phyloP scores from a whole-genome alignment of 2,888 invertebrate genomes.

The Tetragonula carbonaria region DNA sequence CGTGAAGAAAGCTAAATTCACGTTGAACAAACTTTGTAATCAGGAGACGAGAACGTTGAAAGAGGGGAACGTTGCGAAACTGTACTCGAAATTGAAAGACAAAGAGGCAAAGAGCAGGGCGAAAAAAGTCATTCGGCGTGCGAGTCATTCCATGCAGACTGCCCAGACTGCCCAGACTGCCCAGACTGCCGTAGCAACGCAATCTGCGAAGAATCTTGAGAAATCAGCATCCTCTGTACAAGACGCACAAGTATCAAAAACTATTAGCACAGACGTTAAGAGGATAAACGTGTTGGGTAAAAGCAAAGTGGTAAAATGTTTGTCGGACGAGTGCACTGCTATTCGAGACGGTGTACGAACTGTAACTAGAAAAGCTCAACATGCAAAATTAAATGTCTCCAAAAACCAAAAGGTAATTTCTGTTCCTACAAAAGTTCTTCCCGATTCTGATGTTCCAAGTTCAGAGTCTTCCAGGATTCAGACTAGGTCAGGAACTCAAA shows the following conservation, averaged over 20 bases:
- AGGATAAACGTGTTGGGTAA: slow-evolving; percentile 60
- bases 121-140: slow-evolving; percentile 59
- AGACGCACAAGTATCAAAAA: slow-evolving; percentile 69
- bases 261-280: slow-evolving; percentile 55
- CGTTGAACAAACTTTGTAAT: slow-evolving; percentile 61
- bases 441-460: slow-evolving; percentile 78
- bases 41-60: slow-evolving; percentile 67
- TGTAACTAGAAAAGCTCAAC: slow-evolving; percentile 53
- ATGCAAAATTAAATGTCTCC: slow-evolving; percentile 59
- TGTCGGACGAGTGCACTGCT: slow-evolving; percentile 43
- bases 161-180: slow-evolving; percentile 39
- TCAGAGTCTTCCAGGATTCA: slow-evolving; percentile 83
- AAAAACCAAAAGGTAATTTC: slow-evolving; percentile 71
- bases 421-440: slow-evolving; percentile 80
- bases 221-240: slow-evolving; percentile 59
- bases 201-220: slow-evolving; percentile 54
- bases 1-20: slow-evolving; percentile 76
- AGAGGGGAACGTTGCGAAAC: slow-evolving; percentile 51
- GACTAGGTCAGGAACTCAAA: slow-evolving; percentile 79
- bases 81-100: slow-evolving; percentile 62
- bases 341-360: slow-evolving; percentile 61
- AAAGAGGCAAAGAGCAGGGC: slow-evolving; percentile 68
- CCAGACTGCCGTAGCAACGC: slow-evolving; percentile 44
- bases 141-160: slow-evolving; percentile 27
- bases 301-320: slow-evolving; percentile 52